Evolutionary conservation across 2,888 invertebrate genomes (phyloP).

Genomic region (Gonocerus acuteangulatus): DNA sequence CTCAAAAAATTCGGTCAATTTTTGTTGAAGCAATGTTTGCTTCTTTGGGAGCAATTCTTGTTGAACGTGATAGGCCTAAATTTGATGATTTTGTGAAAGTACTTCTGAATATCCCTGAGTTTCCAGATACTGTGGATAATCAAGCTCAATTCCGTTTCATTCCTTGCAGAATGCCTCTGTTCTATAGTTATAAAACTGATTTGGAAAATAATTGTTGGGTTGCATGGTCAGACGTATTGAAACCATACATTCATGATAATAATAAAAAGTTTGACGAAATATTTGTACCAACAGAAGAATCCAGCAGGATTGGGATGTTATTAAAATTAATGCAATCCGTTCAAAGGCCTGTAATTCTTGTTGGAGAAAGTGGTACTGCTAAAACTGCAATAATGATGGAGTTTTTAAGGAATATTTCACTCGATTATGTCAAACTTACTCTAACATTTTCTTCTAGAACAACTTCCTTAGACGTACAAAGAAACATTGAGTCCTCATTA

Average conservation of each 20-base stretch:
- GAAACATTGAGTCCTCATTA: constrained; percentile 76
- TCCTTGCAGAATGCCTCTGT: too few species aligned
- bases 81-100: constrained; percentile 64
- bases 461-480: constrained; percentile 82
- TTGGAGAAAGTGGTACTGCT: constrained; percentile 87
- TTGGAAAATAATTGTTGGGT: constrained; percentile 61
- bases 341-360: constrained; percentile 70
- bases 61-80: constrained; percentile 57
- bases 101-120: neutral
- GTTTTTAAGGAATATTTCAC: constrained; percentile 59
- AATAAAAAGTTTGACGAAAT: constrained; percentile 68
- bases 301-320: constrained; percentile 69
- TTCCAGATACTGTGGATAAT: too few species aligned
- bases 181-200: constrained; percentile 67
- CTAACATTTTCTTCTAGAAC: constrained; percentile 90
- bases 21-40: constrained; percentile 70
- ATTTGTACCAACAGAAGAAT: constrained; percentile 83
- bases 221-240: constrained; percentile 77
- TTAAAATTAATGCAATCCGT: constrained; percentile 68
- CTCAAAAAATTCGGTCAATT: constrained; percentile 56
- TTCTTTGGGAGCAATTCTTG: constrained; percentile 71
- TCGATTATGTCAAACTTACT: constrained; percentile 59
- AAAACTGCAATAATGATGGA: constrained; percentile 84
- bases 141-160: too few species aligned
- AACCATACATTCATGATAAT: constrained; percentile 64